Percentiles rank a stretch among this genome's conserved stretches.
phyloP scores from a whole-genome alignment of 2,113 vertebrate genomes.

The Pterophyllum scalare region DNA sequence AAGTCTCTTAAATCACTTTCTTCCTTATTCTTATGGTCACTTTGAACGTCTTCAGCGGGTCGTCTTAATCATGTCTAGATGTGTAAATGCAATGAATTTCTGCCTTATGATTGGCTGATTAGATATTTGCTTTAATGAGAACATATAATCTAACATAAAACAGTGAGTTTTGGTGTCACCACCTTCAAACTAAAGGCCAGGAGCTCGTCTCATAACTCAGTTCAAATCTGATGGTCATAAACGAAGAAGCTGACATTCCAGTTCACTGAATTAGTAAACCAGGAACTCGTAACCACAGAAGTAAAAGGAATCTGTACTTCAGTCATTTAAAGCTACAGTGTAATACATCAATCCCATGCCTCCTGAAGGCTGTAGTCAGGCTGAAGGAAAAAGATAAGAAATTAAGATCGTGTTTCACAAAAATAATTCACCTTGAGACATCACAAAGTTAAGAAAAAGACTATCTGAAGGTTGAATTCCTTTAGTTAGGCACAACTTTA shows the following conservation, averaged over 20 bases:
- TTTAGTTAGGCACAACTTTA: not conserved
- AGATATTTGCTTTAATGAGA: not conserved
- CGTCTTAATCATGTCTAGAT: not conserved
- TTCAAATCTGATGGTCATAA: not conserved
- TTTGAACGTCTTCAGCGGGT: not conserved
- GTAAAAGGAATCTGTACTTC: not conserved
- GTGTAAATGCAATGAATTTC: not conserved
- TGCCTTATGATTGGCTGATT: too few species aligned
- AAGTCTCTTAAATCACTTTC: not conserved
- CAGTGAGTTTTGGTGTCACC: not conserved
- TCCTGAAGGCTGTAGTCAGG: not conserved
- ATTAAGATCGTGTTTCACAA: not conserved
- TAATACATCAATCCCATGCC: not conserved
- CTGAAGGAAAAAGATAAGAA: not conserved
- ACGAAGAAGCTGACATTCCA: not conserved
- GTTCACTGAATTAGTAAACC: not conserved
- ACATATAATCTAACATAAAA: not conserved
- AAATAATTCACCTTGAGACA: conserved; percentile 4
- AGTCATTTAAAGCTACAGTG: not conserved
- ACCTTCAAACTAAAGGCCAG: not conserved
- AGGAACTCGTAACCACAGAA: not conserved
- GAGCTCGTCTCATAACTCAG: not conserved
- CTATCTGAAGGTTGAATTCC: conserved; percentile 23
- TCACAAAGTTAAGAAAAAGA: not conserved
- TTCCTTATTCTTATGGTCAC: not conserved